phyloP scores from a whole-genome alignment of 2,113 vertebrate species.

The Brachirus orientalis region DNA sequence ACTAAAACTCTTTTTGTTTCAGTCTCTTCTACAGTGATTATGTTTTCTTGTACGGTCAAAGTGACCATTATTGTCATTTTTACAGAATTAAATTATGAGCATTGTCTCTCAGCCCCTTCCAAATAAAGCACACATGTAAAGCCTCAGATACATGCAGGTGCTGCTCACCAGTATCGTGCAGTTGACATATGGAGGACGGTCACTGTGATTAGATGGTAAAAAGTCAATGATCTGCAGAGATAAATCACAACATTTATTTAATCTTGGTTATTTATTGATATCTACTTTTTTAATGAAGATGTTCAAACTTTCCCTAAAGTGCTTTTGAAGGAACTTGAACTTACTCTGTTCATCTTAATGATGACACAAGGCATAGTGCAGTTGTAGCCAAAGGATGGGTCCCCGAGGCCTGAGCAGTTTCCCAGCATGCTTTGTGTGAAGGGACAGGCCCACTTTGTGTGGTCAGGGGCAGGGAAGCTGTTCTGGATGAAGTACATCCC shows the following conservation, averaged over 20 bases:
- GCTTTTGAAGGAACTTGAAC: background rate
- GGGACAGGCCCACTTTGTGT: constrained; percentile 87
- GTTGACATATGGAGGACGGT: constrained; percentile 78
- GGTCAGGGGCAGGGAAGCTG: constrained; percentile 76
- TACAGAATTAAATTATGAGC: too few species aligned
- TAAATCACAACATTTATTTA: constrained; percentile 1
- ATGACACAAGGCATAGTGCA: constrained; percentile 88
- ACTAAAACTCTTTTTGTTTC: background rate
- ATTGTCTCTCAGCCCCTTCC: too few species aligned
- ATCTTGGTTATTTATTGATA: background rate
- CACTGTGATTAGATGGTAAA: constrained; percentile 76
- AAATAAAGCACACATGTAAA: background rate
- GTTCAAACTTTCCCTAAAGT: background rate
- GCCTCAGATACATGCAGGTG: background rate
- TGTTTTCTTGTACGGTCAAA: too few species aligned
- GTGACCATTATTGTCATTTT: too few species aligned
- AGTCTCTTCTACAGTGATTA: background rate
- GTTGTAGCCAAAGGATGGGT: constrained; percentile 86
- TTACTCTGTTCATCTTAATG: constrained; percentile 93
- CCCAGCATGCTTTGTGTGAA: constrained; percentile 86
- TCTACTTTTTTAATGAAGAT: background rate
- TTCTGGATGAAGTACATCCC: constrained; percentile 83
- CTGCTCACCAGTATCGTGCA: constrained; percentile 85
- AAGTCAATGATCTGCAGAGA: constrained; percentile 86
- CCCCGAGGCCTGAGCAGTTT: constrained; percentile 83